Base-by-base conservation (phyloP, 1,140 invertebrate genomes). In the Aethina tumida region DNA sequence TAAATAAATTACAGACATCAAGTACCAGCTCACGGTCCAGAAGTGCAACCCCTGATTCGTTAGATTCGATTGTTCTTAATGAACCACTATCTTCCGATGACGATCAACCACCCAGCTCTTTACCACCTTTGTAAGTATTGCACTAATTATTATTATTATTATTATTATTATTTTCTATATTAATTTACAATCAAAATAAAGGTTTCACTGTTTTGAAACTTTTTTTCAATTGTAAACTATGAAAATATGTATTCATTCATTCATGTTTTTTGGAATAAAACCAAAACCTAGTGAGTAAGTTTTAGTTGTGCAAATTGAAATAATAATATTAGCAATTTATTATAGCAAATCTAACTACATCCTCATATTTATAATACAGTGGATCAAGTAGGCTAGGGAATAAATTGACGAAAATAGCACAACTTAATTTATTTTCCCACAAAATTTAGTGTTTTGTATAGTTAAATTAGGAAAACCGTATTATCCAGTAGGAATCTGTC, bases 41-140 rank as follows among this genome's bases (percentile, higher is more conserved):
- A 28, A 87, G 83, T 57, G 84, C 84, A 31, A 89, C 84, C n/a
- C 84, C 84, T 26, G 84, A 90, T 65, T 88, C 84, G 1, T 59
- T 89, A 49, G 84, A 88, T 62, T 84, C 79, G 5, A 64, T 45
- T 24, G 51, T 44, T 28, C 34, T 49, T 16, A 54, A 52, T 36
- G 54, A 58, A 33, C 55, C 56, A 29, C 47, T 56, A 17, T 56
- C 52, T 17, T 60, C 50, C 9, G 56, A 60, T 38, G 57, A 59
- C 35, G 55, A 60, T 31, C 54, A 55, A 37, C 52, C 54, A 22
- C 22, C 49, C 5, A 45, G 45, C 10, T 53, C 45, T 28, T 34
- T 57, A 43, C 49, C 52, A 34, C 43, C 45, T 24, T 53, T 56
- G 54, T 58, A 56, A 50, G 41, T 48, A 42, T 40, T 15, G 12